Evolutionary conservation across 1,140 invertebrate genomes (phyloP).

Genomic region (Sminthurinus signatus): DNA sequence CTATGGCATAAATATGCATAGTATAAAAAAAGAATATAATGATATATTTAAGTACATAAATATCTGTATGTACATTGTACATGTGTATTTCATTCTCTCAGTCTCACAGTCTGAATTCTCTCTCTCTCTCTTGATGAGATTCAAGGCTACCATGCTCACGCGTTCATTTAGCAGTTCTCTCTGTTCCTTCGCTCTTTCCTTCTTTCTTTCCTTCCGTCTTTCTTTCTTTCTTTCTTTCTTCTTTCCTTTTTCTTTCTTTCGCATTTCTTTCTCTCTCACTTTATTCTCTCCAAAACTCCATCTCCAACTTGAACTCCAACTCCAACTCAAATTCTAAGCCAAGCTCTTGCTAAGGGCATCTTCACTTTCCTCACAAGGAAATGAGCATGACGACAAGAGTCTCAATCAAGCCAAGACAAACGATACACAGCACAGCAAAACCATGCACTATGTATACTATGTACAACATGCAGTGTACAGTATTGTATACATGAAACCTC

Average conservation of each 20-base stretch:
- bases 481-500: too few relatives aligned
- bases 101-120: slow-evolving; percentile 8
- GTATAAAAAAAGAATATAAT: too few relatives aligned
- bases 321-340: too few relatives aligned
- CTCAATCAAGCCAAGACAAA: slow-evolving; percentile 36
- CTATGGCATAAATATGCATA: too few relatives aligned
- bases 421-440: slow-evolving; percentile 16
- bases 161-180: slow-evolving; percentile 35
- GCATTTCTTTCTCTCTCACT: neutral
- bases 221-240: too few relatives aligned
- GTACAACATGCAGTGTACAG: too few relatives aligned
- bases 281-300: neutral
- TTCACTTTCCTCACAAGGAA: slow-evolving; percentile 33
- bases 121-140: slow-evolving; percentile 29
- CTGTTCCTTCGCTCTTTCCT: neutral
- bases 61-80: too few relatives aligned
- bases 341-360: slow-evolving; percentile 26
- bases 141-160: slow-evolving; percentile 31
- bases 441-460: too few relatives aligned
- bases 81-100: neutral
- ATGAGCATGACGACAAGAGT: slow-evolving; percentile 38
- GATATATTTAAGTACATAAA: too few relatives aligned
- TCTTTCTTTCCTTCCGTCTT: neutral
- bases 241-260: too few relatives aligned
- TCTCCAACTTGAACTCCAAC: too few relatives aligned